Conservation (phyloP, 2,888 invertebrate genomes). For the Diplolepis rosae region DNA sequence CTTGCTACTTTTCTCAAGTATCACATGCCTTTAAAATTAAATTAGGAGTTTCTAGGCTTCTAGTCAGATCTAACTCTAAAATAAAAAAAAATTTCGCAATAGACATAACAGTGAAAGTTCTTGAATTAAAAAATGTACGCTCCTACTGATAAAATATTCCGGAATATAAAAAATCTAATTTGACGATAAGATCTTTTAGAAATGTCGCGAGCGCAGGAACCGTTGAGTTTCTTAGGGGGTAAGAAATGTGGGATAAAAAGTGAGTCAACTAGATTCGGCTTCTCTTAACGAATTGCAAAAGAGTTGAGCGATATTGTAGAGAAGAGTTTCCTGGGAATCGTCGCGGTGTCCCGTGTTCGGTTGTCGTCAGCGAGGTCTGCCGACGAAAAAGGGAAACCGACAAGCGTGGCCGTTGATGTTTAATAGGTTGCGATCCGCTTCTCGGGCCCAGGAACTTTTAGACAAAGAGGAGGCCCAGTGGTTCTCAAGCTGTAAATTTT, state of each 20-base stretch:
- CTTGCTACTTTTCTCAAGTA: too few relatives aligned
- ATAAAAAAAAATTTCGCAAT: not conserved
- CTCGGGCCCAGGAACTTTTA: conserved; percentile 41
- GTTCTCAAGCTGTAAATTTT: conserved; percentile 38
- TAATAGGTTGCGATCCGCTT: conserved; percentile 56
- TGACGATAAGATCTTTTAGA: not conserved
- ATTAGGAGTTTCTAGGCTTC: not conserved
- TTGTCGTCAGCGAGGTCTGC: conserved; percentile 31
- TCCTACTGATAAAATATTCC: too few relatives aligned
- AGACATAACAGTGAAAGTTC: too few relatives aligned
- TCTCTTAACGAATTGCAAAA: conserved; percentile 40
- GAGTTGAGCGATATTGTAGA: conserved; percentile 32
- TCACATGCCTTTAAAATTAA: too few relatives aligned
- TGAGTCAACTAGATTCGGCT: conserved; percentile 5
- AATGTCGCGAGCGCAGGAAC: not conserved
- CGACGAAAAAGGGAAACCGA: conserved; percentile 49
- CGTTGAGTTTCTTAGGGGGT: not conserved
- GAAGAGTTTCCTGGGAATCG: conserved; percentile 43
- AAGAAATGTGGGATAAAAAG: conserved; percentile 1
- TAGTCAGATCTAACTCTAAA: not conserved
- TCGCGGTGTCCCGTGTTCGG: conserved; percentile 41
- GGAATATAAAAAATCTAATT: not conserved
- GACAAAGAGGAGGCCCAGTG: conserved; percentile 52
- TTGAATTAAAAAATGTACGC: too few relatives aligned
- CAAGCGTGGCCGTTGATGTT: conserved; percentile 53